Base-by-base conservation (phyloP, 1,140 invertebrate species). In the Himalopsyche phryganea region DNA sequence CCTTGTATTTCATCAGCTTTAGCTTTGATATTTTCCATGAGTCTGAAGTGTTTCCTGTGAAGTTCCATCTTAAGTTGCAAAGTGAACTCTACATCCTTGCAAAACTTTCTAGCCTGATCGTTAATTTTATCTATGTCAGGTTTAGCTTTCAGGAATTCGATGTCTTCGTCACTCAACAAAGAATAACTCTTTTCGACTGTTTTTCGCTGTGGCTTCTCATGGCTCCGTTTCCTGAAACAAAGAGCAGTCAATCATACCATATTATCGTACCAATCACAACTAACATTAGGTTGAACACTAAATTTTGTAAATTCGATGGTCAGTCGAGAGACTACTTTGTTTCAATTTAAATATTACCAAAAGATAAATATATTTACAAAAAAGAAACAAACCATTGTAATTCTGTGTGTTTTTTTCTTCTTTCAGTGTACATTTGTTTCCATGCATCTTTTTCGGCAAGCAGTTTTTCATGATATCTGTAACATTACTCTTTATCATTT, bases 361-460 rank as follows among this genome's bases (percentile, higher is more conserved):
- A n/a, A n/a, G n/a, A n/a, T n/a, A n/a, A n/a, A n/a, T n/a, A n/a
- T n/a, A n/a, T n/a, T n/a, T n/a, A n/a, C n/a, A n/a, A n/a, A n/a
- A n/a, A n/a, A n/a, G 17, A 19, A 46, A 19, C 15, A 46, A 46
- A 57, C 54, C 54, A n/a, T 32, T 58, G 19, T 44, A 58, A 15
- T 15, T 33, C 19, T 18, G 17, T 13, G 14, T 2, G 18, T 38
- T 36, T 38, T 6, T 18, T 20, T 46, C 51, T 50, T 46, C 40
- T 58, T 6, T 52, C 18, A 11, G 15, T n/a, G 11, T 51, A 58
- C 15, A 51, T 51, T 36, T n/a, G 2, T 52, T 52, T 58, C 56
- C 56, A 58, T 2, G 49, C 56, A 11, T 32, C 11, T 1, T 15
- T 23, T 51, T 58, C 56, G 1, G 32, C 50, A 46, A 33, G 7